Percentiles rank a stretch among this genome's conserved stretches.
phyloP scores from a whole-genome alignment of 2,113 vertebrate genomes.

The Pholis gunnellus region DNA sequence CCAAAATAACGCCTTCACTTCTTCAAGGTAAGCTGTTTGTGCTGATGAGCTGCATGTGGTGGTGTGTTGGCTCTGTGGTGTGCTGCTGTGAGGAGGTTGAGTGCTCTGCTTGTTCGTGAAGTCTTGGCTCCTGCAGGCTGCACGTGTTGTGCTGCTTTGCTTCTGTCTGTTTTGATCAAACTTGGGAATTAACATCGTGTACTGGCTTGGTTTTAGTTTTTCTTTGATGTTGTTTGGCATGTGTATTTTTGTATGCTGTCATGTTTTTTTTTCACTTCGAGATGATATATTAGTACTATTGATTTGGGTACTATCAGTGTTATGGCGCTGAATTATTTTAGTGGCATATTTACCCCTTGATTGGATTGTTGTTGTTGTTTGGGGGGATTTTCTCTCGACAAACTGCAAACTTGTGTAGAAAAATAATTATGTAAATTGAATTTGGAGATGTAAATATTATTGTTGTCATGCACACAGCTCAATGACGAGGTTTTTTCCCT shows the following conservation, averaged over 20 bases:
- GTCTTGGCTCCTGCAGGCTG: neutral
- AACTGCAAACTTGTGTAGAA: slow-evolving; percentile 1
- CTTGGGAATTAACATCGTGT: neutral
- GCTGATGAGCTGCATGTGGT: neutral
- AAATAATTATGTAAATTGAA: slow-evolving; percentile 12
- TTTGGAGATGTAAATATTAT: neutral
- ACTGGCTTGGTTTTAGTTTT: neutral
- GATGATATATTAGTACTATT: neutral
- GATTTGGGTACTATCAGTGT: neutral
- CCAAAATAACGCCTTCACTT: neutral
- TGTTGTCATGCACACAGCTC: slow-evolving; percentile 15
- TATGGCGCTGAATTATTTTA: slow-evolving; percentile 4
- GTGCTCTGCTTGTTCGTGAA: neutral
- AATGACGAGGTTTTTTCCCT: neutral
- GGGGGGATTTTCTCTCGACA: neutral
- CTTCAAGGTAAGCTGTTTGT: neutral
- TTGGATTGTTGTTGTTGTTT: slow-evolving; percentile 15
- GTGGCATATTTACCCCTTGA: slow-evolving; percentile 1
- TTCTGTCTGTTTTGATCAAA: neutral
- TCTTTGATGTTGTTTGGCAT: neutral
- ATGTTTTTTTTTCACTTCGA: neutral
- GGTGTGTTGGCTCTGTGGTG: neutral
- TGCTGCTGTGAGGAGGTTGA: neutral
- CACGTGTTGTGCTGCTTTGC: neutral
- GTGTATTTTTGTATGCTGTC: neutral